Evolutionary conservation across 1,140 invertebrate genomes (phyloP), one percentile per base, ranked within the genome.

Genomic region (Pollicipes pollicipes): DNA sequence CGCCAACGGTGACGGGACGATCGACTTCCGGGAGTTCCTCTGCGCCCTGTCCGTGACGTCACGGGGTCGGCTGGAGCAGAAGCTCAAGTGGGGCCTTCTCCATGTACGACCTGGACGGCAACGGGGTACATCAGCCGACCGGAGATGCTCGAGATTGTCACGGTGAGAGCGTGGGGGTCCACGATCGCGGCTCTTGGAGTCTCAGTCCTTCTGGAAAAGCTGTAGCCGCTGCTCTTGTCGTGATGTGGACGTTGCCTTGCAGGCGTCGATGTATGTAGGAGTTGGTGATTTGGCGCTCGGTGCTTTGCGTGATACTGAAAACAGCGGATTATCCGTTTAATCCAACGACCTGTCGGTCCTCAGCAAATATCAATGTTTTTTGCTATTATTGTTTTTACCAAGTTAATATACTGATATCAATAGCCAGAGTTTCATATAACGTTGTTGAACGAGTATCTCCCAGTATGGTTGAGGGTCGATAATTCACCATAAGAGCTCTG

Each of bases 61-160:
- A 77, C 85, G 94, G 78, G 95, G 95, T 68, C 96, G 96, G 82
- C 84, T 98, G 75, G 95, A 98, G 79, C 93, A 97, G 81, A 98
- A 98, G 82, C 83, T 98, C 30, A 92, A 93, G 82, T 98, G 95
- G 94, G n/a, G 95, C 95, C 66, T 98, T 98, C 83, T 92, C 89
- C 73, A 96, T 96, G 92, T 96, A 95, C 80, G 93, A 95, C 80
- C 84, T 95, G 69, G 93, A 96, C 81, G 92, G 91, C 70, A 95
- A 95, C 78, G 93, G n/a, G 92, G 21, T 95, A 91, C 81, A 96
- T 96, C 79, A 95, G 92, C 67, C 83, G 92, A 73, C 91, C 95
- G 78, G 93, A 96, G 83, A 96, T 96, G 93, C 84, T 96, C 66
- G 93, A 95, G 85, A 96, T 96, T 78, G 93, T 96, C 72, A 93